phyloP scores from a whole-genome alignment of 2,113 vertebrate species.

The Ochotona princeps region DNA sequence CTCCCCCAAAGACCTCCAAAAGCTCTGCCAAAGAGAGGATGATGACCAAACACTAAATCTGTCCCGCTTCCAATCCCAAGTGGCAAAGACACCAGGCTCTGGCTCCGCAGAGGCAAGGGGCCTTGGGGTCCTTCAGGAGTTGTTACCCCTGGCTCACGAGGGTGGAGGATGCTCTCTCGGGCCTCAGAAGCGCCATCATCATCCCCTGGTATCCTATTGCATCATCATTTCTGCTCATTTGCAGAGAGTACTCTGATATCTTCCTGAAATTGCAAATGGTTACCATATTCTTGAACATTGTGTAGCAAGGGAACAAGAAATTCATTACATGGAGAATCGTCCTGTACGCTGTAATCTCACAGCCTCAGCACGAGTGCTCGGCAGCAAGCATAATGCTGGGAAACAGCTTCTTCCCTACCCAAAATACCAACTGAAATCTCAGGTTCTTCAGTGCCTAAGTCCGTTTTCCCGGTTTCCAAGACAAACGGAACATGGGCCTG shows the following conservation, averaged over 20 bases:
- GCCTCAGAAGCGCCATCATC: not conserved
- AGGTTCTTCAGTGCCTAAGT: not conserved
- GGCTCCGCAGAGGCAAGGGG: not conserved
- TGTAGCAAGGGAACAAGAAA: not conserved
- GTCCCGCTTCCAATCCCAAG: not conserved
- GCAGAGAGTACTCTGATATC: not conserved
- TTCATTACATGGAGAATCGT: not conserved
- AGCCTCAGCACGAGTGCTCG: not conserved
- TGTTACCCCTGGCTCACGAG: accelerated
- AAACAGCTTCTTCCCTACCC: not conserved
- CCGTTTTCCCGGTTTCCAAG: conserved; percentile 39
- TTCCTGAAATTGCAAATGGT: not conserved
- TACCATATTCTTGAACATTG: not conserved
- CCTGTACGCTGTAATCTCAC: not conserved
- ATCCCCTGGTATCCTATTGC: too few relatives aligned
- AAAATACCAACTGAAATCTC: not conserved
- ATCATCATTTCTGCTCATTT: not conserved
- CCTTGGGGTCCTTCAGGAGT: accelerated
- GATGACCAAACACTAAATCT: not conserved
- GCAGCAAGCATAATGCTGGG: not conserved
- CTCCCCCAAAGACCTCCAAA: not conserved
- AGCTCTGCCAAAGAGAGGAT: not conserved
- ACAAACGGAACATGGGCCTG: not conserved
- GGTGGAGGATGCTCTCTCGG: not conserved
- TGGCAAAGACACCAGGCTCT: not conserved